Base-by-base conservation (phyloP, 2,888 invertebrate genomes). In the Theodoxus fluviatilis region DNA sequence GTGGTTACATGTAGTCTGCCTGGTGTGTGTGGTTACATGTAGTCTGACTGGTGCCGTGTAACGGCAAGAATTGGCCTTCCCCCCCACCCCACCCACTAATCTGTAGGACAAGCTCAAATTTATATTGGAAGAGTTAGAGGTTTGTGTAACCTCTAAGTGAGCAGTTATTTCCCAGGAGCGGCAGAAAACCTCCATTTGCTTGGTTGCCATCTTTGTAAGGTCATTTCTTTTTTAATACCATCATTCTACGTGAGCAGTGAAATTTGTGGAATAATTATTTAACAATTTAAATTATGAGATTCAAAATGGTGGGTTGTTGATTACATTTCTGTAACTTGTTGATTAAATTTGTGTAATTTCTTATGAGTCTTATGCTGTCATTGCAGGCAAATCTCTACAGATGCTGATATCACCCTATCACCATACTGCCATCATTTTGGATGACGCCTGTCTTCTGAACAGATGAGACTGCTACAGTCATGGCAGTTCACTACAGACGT, bases 361-460 rank as follows among this genome's bases (percentile, higher is more conserved):
- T 22, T 67, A 33, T 31, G 28, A 59, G 22, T 33, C 15, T 25
- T 18, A 12, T 18, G 1, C 22, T 59, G 15, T 61, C 18, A 33
- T 78, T 77, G 59, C 79, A 82, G 81, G 80, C 28, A 76, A 79
- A 59, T 82, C 81, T 18, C 70, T 81, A 9, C 76, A 78, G 66
- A 78, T 79, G 76, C 75, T 82, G 18, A 70, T 82, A n/a, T 76
- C 78, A 22, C 80, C 80, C 33, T 77, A 80, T 31, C 79, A 79
- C 40, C 80, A 75, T 71, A 79, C 79, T 55, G 81, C 81, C 65
- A 80, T 82, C 43, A 74, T 82, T 67, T 74, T 82, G 69, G n/a
- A n/a, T n/a, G n/a, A n/a, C n/a, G n/a, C n/a, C n/a, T n/a, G n/a
- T n/a, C n/a, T n/a, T n/a, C n/a, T n/a, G n/a, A n/a, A n/a, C n/a